Base-by-base conservation (phyloP, 2,888 invertebrate species). In the Emesis furor region DNA sequence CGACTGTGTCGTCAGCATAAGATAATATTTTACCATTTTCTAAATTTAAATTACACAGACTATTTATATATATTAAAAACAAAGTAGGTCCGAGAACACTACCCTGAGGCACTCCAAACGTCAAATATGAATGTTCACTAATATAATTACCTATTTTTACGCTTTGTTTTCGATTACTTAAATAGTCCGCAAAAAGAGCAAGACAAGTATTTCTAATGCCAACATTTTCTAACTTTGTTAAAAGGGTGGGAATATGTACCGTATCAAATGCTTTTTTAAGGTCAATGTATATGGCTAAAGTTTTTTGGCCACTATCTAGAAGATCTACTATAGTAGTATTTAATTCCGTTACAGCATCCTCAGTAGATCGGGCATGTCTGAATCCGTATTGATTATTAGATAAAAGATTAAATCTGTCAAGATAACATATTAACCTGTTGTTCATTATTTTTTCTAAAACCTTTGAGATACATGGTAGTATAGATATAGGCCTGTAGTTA, bases 401-500 rank as follows among this genome's bases (percentile, higher is more conserved):
- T 4, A 69, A 39, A 7, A 51, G n/a, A 12, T 72, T 51, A 30
- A 17, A 51, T 39, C 17, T 72, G 12, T 72, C 10, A n/a, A 72
- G 42, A 24, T 72, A 17, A 24, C 12, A 51, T 72, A 51, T 2
- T 30, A 51, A 12, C 14, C 72, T 24, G 24, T 55, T 55, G 7
- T 35, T 35, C 7, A 73, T 7, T 14, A 73, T 55, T 75, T 71
- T 71, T 65, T 78, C 67, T 1, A 79, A 46, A 12, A 76, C 62
- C 46, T 79, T 75, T 12, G 72, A 71, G 10, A 78, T 39, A 0
- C 17, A 42, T 8, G 71, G 42, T 8, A 78, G 42, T 5, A 72
- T 5, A 3, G 75, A 79, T 46, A 76, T 76, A 5, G 79, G 79
- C 30, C 78, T 67, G 17, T 65, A 46, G n/a, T 73, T 75, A 17